Conservation (phyloP, 1,140 invertebrate species). For the Pteromalus puparum region DNA sequence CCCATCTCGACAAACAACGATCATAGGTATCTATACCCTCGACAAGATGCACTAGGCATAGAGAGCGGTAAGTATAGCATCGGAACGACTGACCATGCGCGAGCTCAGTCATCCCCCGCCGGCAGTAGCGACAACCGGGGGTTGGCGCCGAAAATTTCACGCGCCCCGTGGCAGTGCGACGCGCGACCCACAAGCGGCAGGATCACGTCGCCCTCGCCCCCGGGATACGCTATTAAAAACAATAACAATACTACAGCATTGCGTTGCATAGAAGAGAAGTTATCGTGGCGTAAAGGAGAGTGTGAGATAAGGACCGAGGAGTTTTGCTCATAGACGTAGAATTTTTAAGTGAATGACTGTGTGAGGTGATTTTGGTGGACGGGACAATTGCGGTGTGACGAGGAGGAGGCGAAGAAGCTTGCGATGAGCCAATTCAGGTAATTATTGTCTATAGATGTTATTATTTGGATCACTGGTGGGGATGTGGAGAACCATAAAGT, state of each 20-base stretch:
- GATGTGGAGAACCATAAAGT: slow-evolving; percentile 39
- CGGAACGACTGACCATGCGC: slow-evolving; percentile 46
- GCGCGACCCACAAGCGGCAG: slow-evolving; percentile 69
- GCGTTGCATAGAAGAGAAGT: not conserved
- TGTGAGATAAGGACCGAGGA: not conserved
- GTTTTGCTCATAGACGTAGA: not conserved
- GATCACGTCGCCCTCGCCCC: slow-evolving; percentile 66
- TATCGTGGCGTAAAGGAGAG: not conserved
- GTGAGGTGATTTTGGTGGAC: not conserved
- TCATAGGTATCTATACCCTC: not conserved
- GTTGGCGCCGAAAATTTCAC: slow-evolving; percentile 61
- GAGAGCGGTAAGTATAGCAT: not conserved
- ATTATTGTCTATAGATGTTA: slow-evolving; percentile 4
- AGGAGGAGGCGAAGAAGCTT: not conserved
- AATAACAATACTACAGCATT: not conserved
- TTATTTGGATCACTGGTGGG: not conserved
- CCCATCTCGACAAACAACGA: not conserved
- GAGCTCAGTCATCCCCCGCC: slow-evolving; percentile 30
- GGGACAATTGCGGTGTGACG: not conserved
- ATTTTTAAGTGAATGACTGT: not conserved
- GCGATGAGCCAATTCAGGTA: not conserved
- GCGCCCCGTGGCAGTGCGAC: slow-evolving; percentile 66
- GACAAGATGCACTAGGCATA: not conserved
- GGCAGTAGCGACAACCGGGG: slow-evolving; percentile 54
- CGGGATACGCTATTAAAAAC: slow-evolving; percentile 54